Percentiles rank a stretch among this genome's conserved stretches.
Evolutionary conservation across 64 coral and sea anemone genomes (phyloP).

Genomic region (Porites lutea): DNA sequence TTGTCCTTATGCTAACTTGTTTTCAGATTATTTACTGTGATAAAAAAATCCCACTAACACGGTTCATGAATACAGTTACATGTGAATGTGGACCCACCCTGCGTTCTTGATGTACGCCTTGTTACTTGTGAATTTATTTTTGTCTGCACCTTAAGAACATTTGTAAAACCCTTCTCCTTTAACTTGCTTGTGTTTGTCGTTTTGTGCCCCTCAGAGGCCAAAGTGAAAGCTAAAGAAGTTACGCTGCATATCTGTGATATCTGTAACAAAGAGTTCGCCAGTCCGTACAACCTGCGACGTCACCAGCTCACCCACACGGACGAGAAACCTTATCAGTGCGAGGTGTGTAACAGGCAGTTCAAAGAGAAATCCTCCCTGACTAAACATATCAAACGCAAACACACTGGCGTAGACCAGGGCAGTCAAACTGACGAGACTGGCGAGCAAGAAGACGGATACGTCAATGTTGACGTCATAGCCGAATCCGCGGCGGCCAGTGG

Average conservation of each 20-base stretch:
- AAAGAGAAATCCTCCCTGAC: slow-evolving; percentile 99
- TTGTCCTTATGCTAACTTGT: too few relatives aligned
- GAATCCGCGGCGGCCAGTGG: slow-evolving; percentile 94
- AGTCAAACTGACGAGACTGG: slow-evolving; percentile 95
- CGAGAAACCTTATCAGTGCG: slow-evolving; percentile 95
- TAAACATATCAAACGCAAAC: slow-evolving; percentile 98
- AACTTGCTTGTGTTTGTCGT: background rate
- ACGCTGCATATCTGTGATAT: slow-evolving; percentile 94
- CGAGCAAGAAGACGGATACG: slow-evolving; percentile 78
- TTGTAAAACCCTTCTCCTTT: too few relatives aligned
- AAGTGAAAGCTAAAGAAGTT: slow-evolving; percentile 96
- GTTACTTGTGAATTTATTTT: too few relatives aligned
- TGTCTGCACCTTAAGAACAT: too few relatives aligned
- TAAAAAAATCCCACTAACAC: too few relatives aligned
- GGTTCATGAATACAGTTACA: too few relatives aligned
- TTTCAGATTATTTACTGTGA: too few relatives aligned
- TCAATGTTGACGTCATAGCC: slow-evolving; percentile 94
- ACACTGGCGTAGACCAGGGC: slow-evolving; percentile 93
- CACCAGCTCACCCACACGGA: slow-evolving; percentile 98
- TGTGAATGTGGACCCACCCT: too few relatives aligned
- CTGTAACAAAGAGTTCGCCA: slow-evolving; percentile 99
- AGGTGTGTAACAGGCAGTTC: slow-evolving; percentile 91
- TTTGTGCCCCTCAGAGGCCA: slow-evolving; percentile 53
- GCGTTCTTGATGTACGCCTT: too few relatives aligned
- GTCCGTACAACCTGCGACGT: slow-evolving; percentile 94